Conservation (phyloP, 2,888 invertebrate species). For the Hirtodrosophila cameraria region DNA sequence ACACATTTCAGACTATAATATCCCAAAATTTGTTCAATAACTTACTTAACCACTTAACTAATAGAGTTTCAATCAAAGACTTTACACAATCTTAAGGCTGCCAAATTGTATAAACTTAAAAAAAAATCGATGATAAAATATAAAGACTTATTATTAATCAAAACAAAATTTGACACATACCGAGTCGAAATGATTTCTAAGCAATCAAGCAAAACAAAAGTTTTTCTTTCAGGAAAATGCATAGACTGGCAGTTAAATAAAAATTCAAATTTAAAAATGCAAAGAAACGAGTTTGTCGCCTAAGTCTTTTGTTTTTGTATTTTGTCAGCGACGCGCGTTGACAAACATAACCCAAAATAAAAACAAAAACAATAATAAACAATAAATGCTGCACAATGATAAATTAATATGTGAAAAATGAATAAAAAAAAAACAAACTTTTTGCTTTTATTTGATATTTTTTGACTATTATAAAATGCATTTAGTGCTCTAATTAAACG, state of each 20-base stretch:
- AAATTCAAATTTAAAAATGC: slow-evolving; percentile 7
- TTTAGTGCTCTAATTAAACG: slow-evolving; percentile 71
- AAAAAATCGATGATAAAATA: background rate
- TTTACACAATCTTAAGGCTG: too few species aligned
- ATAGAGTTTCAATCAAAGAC: too few species aligned
- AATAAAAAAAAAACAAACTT: too few species aligned
- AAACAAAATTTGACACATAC: background rate
- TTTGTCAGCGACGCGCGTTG: slow-evolving; percentile 37
- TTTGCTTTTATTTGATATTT: slow-evolving; percentile 4
- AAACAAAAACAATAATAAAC: slow-evolving; percentile 1
- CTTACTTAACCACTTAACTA: too few species aligned
- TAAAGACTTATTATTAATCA: slow-evolving; percentile 17
- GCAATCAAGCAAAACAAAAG: slow-evolving; percentile 35
- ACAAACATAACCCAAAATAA: slow-evolving; percentile 26
- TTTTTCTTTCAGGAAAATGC: slow-evolving; percentile 50
- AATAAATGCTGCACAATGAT: slow-evolving; percentile 52
- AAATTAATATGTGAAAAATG: slow-evolving; percentile 59
- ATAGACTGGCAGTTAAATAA: background rate
- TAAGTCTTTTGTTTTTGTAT: slow-evolving; percentile 72
- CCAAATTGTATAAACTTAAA: background rate
- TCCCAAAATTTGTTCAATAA: background rate
- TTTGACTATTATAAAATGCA: slow-evolving; percentile 34
- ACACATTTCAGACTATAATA: background rate
- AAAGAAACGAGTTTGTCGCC: slow-evolving; percentile 70
- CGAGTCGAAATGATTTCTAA: slow-evolving; percentile 14